Base-by-base conservation (phyloP, 2,113 vertebrate species). In the Tretioscincus oriximinensis region DNA sequence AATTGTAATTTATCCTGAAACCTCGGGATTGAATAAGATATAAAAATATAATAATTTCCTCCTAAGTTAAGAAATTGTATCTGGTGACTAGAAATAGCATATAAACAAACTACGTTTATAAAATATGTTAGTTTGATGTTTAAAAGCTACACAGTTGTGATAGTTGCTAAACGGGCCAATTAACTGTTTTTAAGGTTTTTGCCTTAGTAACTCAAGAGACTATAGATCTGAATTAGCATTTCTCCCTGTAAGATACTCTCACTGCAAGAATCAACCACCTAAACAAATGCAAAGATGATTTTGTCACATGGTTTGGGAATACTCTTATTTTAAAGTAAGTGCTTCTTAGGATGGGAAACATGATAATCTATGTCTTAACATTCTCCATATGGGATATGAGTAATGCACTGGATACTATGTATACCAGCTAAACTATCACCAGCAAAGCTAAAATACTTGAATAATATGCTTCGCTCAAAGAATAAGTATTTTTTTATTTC, bases 261-360 rank as follows among this genome's bases (percentile, higher is more conserved):
- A 24, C 49, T 21, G 29, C 51, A 45, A 60, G 24, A 60, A 69
- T 60, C 31, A 70, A 70, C 26, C 20, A 10, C 61, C 10, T 80
- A 16, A 65, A 65, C 7, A 63, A 80, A 80, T 73, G 28, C 20
- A 72, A 80, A 72, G 22, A 45, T 29, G 76, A 54, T 61, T 79
- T 16, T 31, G 18, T 21, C 26, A 63, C 9, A 73, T 24, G n/a
- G 26, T n/a, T 16, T 54, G 65, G 26, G 47, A 73, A n/a, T 20
- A 35, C 35, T 31, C 54, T 58, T 58, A 58, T 58, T 68, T 61
- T 75, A 31, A 60, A 74, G 28, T 61, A 73, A 51, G 12, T 73
- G n/a, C 21, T 22, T 31, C 65, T n/a, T 28, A 80, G 41, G 5
- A 71, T 35, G 51, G 66, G 67, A 70, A 80, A 64, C 14, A 45